phyloP scores from a whole-genome alignment of 2,797 vertebrate species.

The Coccyzus lansbergi region DNA sequence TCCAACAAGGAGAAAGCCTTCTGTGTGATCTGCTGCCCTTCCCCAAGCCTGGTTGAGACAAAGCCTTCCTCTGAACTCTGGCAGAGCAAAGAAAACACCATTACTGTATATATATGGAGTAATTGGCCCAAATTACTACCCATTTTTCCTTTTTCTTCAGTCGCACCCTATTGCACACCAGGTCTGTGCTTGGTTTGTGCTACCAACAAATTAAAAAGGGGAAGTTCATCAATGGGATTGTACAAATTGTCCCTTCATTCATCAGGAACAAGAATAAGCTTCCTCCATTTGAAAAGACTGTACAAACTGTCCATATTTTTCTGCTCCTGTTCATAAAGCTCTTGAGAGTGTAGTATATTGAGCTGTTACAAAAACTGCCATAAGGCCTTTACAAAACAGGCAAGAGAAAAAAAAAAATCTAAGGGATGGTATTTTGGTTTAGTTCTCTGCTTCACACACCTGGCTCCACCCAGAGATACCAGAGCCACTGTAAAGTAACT shows the following conservation, averaged over 20 bases:
- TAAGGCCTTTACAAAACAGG: neutral
- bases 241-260: neutral
- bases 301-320: neutral
- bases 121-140: neutral
- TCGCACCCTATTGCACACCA: neutral
- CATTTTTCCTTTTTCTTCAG: neutral
- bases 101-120: neutral
- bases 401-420: neutral
- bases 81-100: neutral
- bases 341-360: neutral
- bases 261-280: neutral
- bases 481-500: neutral
- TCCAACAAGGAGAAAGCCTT: neutral
- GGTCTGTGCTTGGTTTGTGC: neutral
- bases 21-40: neutral
- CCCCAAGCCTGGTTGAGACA: neutral
- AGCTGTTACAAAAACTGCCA: neutral
- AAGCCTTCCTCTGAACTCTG: neutral
- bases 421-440: neutral
- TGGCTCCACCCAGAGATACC: constrained; percentile 16
- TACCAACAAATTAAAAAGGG: neutral
- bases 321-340: neutral
- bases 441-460: neutral
- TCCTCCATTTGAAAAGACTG: neutral
- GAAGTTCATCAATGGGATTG: neutral